These are phyloP conservation scores for Stigmatopora argus DNA, from an alignment of 2,113 vertebrate genomes.

Conservation along the genomic window DNA sequence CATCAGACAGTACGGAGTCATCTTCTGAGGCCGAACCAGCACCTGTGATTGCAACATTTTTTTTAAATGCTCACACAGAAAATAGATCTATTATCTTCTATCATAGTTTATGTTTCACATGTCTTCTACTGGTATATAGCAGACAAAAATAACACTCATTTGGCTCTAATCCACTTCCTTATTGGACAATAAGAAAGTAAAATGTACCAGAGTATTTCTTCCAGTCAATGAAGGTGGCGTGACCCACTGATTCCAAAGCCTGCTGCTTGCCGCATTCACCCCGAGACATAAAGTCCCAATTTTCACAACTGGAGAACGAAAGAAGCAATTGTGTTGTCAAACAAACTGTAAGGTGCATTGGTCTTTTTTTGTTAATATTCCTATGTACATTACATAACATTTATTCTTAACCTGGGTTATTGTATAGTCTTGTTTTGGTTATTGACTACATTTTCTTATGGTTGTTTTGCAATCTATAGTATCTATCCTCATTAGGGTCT, in stretches of 20 bases:
- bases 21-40: conserved; percentile 77
- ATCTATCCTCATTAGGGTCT: no score
- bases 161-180: background rate
- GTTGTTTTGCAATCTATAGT: background rate
- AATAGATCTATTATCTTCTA: background rate
- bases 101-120: background rate
- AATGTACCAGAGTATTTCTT: conserved; percentile 72
- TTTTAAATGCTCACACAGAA: background rate
- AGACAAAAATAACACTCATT: background rate
- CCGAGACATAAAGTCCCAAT: conserved; percentile 57
- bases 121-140: background rate
- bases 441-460: background rate
- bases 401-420: background rate
- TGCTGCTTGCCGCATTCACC: conserved; percentile 57
- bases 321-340: background rate
- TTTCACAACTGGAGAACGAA: conserved; percentile 51
- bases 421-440: background rate
- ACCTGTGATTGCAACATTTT: conserved; percentile 38
- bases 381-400: background rate
- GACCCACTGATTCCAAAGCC: conserved; percentile 61
- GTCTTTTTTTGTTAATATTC: background rate
- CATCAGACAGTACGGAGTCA: conserved; percentile 57
- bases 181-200: background rate
- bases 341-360: background rate
- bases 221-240: conserved; percentile 70